Evolutionary conservation across 2,797 vertebrate species (phyloP).

Genomic region (Todus mexicanus): DNA sequence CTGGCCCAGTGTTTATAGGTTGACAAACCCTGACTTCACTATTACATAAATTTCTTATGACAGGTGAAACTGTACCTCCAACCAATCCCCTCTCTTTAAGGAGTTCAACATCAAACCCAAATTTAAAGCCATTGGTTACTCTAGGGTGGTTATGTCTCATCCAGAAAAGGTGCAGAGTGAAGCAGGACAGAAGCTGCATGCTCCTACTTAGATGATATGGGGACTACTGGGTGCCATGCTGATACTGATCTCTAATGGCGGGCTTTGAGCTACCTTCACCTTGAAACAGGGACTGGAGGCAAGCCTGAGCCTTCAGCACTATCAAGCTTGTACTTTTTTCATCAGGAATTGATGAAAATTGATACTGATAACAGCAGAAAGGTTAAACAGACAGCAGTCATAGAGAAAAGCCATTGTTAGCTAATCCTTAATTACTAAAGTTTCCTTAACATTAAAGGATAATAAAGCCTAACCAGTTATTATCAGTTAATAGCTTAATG

Average conservation of each 20-base stretch:
- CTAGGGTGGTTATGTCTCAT: background rate
- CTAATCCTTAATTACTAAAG: background rate
- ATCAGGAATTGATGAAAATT: too few species aligned
- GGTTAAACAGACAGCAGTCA: background rate
- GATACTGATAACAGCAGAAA: too few species aligned
- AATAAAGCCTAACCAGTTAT: background rate
- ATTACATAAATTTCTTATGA: background rate
- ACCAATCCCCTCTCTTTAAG: background rate
- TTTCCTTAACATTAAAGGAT: background rate
- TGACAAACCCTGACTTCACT: background rate
- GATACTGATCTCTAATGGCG: background rate
- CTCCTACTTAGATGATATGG: background rate
- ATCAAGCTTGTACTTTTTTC: background rate
- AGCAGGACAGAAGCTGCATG: background rate
- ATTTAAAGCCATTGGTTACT: background rate
- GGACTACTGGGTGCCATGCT: background rate
- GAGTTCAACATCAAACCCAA: background rate
- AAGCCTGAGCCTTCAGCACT: background rate
- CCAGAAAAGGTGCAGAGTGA: background rate
- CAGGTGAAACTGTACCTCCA: background rate
- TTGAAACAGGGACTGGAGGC: background rate
- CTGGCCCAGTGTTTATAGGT: background rate
- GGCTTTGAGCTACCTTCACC: background rate
- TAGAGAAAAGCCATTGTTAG: too few species aligned
- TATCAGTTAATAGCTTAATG: background rate